Base-by-base conservation (phyloP, 2,113 vertebrate genomes). In the Burhinus oedicnemus region DNA sequence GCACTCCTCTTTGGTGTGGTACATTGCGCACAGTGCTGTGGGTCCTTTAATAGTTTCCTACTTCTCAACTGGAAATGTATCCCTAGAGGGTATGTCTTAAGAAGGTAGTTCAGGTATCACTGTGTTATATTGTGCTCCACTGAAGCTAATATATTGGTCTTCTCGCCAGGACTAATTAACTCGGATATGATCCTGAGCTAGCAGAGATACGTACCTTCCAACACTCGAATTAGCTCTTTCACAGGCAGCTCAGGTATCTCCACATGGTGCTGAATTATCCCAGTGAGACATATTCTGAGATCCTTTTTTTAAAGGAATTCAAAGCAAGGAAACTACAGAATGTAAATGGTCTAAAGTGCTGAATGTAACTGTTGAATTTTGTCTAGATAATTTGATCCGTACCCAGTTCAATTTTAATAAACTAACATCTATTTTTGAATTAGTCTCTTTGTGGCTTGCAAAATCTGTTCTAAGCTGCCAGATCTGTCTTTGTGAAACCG, bases 381-480 rank as follows among this genome's bases (percentile, higher is more conserved):
- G 47, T 79, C 64, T 44, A 17, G 32, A 72, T 82, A 79, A 89
- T 81, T 84, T 87, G 72, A 64, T 84, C 34, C 0, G 0, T 64
- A 70, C 12, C 25, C 52, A 25, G 18, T 52, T 92, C 72, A 71
- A 44, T 74, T 85, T 93, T 62, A 65, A 95, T 85, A 94, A 95
- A 89, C 61, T 91, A 95, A 69, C 65, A 65, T 40, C 92, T 95
- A 83, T 85, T 95, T 95, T 82, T 83, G 77, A 93, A 91, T 85
- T 85, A 76, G 34, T 79, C 57, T 92, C 65, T 89, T 89, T 61
- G 40, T 91, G 83, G 52, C 81, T 94, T 89, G n/a, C 29, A 49
- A 89, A 94, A 91, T 72, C 61, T 87, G 15, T 72, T 82, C 36
- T 87, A 91, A 91, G 74, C 22, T 76, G 62, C 58, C 87, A 96